A percentile compares a stretch with the other conserved stretches of the same genome.
phyloP scores from a whole-genome alignment of 2,113 vertebrate species.

The Chloropsis hardwickii region DNA sequence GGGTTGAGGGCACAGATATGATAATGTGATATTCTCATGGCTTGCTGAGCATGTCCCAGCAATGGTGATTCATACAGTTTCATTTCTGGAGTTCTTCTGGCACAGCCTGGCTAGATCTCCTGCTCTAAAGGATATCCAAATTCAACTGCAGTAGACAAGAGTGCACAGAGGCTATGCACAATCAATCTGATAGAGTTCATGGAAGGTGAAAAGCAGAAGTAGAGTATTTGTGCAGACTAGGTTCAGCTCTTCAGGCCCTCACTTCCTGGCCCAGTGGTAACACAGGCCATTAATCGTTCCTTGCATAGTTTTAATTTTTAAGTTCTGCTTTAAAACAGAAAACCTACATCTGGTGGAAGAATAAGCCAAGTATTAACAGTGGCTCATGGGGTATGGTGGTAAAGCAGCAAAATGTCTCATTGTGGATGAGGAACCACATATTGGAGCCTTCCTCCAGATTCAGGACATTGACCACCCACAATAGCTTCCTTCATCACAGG shows the following conservation, averaged over 20 bases:
- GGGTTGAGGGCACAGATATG: not conserved
- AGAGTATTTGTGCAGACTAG: not conserved
- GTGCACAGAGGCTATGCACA: not conserved
- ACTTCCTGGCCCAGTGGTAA: not conserved
- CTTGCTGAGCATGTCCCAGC: not conserved
- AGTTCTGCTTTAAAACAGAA: conserved; percentile 8
- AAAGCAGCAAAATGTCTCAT: not conserved
- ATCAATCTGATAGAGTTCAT: not conserved
- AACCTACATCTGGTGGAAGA: conserved; percentile 24
- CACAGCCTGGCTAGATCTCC: not conserved
- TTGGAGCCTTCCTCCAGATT: not conserved
- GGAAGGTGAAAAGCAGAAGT: not conserved
- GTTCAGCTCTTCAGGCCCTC: not conserved
- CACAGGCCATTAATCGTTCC: not conserved
- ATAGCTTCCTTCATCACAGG: not conserved
- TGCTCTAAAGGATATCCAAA: not conserved
- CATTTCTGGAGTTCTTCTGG: not conserved
- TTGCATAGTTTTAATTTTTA: conserved; percentile 3
- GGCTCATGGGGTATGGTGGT: not conserved
- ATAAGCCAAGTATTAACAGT: conserved; percentile 2
- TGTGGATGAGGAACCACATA: not conserved
- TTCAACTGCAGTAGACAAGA: not conserved
- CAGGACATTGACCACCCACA: not conserved
- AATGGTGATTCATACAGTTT: not conserved
- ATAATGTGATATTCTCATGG: not conserved